Percentiles rank a stretch among this genome's conserved stretches.
Evolutionary conservation across 2,113 vertebrate species (phyloP).

Genomic region (Pomatostomus ruficeps): DNA sequence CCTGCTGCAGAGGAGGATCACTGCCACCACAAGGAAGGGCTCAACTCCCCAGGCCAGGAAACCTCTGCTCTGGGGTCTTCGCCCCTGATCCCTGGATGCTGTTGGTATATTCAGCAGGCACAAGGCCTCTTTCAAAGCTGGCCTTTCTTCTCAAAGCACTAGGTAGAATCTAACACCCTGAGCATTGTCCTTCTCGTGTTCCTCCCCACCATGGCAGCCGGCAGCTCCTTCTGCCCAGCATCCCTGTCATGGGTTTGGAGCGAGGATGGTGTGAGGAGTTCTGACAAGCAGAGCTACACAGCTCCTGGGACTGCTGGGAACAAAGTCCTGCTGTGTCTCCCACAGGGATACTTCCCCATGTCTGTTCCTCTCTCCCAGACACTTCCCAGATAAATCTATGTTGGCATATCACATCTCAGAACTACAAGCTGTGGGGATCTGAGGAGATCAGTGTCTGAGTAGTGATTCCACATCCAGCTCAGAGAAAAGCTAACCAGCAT

Average conservation of each 20-base stretch:
- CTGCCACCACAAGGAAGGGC: not conserved
- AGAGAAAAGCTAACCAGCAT: not conserved
- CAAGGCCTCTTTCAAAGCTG: not conserved
- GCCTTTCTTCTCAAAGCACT: not conserved
- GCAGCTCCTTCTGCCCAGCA: not conserved
- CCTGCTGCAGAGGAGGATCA: not conserved
- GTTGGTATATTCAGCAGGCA: not conserved
- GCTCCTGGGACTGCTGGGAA: not conserved
- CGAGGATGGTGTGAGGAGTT: not conserved
- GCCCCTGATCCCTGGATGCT: not conserved
- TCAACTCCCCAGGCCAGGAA: not conserved
- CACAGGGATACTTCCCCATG: fast-evolving
- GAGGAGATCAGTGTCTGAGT: not conserved
- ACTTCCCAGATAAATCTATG: not conserved
- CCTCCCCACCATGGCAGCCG: not conserved
- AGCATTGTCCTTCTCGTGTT: fast-evolving
- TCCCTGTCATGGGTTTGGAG: not conserved
- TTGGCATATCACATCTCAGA: not conserved
- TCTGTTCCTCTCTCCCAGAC: not conserved
- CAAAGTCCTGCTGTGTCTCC: not conserved
- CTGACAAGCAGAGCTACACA: not conserved
- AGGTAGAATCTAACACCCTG: not conserved
- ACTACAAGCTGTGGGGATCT: not conserved
- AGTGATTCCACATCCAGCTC: not conserved
- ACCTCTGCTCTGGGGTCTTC: not conserved